Evolutionary conservation across 2,113 vertebrate genomes (phyloP).

Genomic region (Lates calcarifer): DNA sequence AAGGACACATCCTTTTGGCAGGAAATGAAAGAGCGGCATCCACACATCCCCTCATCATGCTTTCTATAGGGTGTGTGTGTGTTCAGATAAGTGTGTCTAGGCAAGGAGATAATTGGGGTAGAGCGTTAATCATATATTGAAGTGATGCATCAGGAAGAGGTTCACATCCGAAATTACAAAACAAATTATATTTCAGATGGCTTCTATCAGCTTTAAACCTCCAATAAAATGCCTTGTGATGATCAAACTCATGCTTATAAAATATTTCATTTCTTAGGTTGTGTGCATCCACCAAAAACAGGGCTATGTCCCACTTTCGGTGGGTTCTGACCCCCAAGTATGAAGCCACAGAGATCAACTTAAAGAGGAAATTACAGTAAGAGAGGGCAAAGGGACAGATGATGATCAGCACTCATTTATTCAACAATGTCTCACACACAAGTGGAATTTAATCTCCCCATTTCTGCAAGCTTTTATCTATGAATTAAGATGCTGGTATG

Average conservation of each 20-base stretch:
- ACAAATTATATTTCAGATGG: constrained; percentile 23
- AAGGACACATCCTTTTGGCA: constrained; percentile 58
- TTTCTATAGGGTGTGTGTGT: constrained; percentile 14
- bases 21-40: constrained; percentile 57
- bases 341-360: constrained; percentile 4
- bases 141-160: not conserved
- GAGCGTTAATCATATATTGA: not conserved
- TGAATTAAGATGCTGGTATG: not conserved
- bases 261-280: not conserved
- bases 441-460: not conserved
- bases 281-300: not conserved
- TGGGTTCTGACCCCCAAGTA: not conserved
- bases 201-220: constrained; percentile 5
- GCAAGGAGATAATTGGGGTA: constrained; percentile 17
- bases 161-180: constrained; percentile 13
- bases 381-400: not conserved
- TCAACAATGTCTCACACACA: not conserved
- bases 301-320: not conserved
- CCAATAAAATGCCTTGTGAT: not conserved
- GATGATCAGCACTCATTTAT: not conserved
- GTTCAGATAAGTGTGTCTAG: constrained; percentile 13
- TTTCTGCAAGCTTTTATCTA: constrained; percentile 2
- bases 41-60: constrained; percentile 14
- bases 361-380: not conserved
- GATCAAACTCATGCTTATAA: not conserved